These are phyloP conservation scores for Megaceryle maxima DNA, from an alignment of 2,113 vertebrate species.

Conservation along the genomic window DNA sequence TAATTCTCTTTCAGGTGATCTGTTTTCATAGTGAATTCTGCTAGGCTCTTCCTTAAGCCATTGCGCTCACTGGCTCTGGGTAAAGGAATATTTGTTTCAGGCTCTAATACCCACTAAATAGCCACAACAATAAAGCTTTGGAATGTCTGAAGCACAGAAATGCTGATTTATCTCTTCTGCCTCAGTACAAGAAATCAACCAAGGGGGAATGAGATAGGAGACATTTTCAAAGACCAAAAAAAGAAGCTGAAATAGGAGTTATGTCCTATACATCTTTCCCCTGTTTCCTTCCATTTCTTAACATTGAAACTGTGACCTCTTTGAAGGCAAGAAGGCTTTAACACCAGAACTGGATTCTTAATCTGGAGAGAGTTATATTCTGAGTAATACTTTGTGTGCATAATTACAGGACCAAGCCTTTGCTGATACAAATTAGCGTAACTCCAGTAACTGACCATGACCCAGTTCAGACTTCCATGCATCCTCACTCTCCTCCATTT, in stretches of 20 bases:
- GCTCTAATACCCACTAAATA: background rate
- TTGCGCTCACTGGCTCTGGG: background rate
- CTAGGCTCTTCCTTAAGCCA: background rate
- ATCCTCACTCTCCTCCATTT: background rate
- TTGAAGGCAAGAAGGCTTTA: background rate
- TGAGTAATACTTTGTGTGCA: background rate
- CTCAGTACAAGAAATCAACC: background rate
- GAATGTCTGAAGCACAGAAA: background rate
- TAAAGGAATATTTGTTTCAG: background rate
- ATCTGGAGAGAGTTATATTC: background rate
- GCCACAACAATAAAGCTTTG: background rate
- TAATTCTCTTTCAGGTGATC: background rate
- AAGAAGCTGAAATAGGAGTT: background rate
- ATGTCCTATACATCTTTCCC: background rate
- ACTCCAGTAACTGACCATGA: background rate
- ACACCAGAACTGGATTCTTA: background rate
- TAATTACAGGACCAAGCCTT: background rate
- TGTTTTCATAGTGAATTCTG: background rate
- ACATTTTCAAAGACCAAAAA: background rate
- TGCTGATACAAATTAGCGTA: background rate
- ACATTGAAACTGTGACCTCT: background rate
- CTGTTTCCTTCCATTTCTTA: rapidly evolving
- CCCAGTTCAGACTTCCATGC: background rate
- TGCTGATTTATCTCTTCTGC: background rate
- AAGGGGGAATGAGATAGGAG: background rate